Evolutionary conservation across 1,140 invertebrate genomes (phyloP), one percentile per base, ranked within the genome.

Genomic region (Drosophila serrata): DNA sequence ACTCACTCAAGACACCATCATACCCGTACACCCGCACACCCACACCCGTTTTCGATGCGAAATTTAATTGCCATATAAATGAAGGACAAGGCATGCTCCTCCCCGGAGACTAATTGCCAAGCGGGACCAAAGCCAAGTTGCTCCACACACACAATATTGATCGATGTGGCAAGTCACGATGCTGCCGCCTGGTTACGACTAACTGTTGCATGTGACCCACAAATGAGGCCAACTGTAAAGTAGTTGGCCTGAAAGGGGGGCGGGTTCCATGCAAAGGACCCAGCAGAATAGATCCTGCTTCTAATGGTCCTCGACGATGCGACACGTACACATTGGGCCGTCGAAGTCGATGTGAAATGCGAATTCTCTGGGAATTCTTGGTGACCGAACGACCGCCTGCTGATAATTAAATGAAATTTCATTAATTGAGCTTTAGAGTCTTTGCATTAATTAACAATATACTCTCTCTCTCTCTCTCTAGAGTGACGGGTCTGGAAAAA

Each of bases 361-460:
- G 42, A 69, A 55, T 56, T 33, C 59, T 42, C 39, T 37, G 45
- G 27, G 29, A 49, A 45, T 46, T 60, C 72, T 61, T 15, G 29
- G 19, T 12, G 46, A 43, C 59, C 51, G 48, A 63, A 61, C 67
- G 61, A 68, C 58, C 51, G 33, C 49, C 68, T 39, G 63, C 56
- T 68, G 68, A 59, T 90, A 87, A 87, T 87, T 87, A 77, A 87
- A 90, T 84, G 76, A 87, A 88, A 88, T 82, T 87, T 59, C 80
- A 87, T 86, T 79, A 82, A 82, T 82, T 82, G 79, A 87, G 82
- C 79, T 76, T 75, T 67, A 51, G 58, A 88, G 40, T 61, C 65
- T 76, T 77, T 75, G 74, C 75, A 70, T 61, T 82, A 57, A 86
- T 79, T 79, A 76, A 75, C 55, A 68, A 37, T 42, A 46, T 29